Base-by-base conservation (phyloP, 1,140 invertebrate species). In the Magallana angulata region DNA sequence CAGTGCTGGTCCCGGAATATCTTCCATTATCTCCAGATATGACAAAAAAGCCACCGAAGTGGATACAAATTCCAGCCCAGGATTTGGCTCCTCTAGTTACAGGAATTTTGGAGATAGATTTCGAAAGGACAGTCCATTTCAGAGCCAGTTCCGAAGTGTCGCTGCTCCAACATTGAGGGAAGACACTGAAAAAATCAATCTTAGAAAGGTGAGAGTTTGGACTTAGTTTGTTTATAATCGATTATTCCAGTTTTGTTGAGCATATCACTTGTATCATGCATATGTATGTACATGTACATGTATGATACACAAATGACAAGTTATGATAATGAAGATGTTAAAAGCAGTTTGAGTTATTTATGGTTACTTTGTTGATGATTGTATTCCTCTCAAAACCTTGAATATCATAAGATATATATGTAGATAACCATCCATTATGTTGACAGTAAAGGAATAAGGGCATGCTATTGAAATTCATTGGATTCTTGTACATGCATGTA, bases 1-100 rank as follows among this genome's bases (percentile, higher is more conserved):
- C 16, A 18, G 12, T n/a, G 58, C 30, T 48, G 48, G 64, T 71
- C 30, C 48, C 12, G 83, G 58, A 60, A 76, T 85, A 57, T 85
- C 84, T 57, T 68, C 84, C 8, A 71, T 85, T 18, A 57, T 85
- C 14, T 85, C 84, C 24, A 62, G 18, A 30, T 85, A 85, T 11
- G 84, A 85, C 8, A 57, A 56, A 57, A 85, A 76, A 85, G n/a
- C 30, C n/a, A 85, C 64, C 56, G 84, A 85, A 57, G 57, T n/a
- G 7, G 84, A 85, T 11, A 76, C 30, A 48, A 85, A 71, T 76
- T 57, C 84, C 16, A 24, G 16, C n/a, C 24, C 62, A 62, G 36
- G 68, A 57, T 62, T 24, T 68, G n/a, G 6, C 24, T 48, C 59
- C 11, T 18, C 12, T 64, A 16, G 84, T n/a, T 85, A 85, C 16